A percentile compares a stretch with the other conserved stretches of the same genome.
These are phyloP conservation scores for Mythimna ferrago DNA, from an alignment of 2,888 invertebrate genomes.

Conservation along the genomic window DNA sequence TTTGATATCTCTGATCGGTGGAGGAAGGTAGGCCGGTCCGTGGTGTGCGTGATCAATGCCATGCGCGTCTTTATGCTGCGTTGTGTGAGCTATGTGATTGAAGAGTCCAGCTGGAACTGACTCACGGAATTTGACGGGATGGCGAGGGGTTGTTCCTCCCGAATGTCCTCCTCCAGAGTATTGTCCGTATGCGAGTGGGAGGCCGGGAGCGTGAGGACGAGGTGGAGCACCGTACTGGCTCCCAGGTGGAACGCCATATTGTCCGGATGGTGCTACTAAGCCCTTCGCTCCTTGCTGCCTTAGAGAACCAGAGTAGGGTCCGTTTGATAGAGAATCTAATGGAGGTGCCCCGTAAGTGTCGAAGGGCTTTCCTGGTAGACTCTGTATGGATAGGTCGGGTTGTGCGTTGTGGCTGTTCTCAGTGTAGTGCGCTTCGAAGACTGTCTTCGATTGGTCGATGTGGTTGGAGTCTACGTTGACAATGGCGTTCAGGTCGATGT, in stretches of 20 bases:
- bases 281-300: slow-evolving; percentile 88
- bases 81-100: slow-evolving; percentile 92
- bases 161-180: slow-evolving; percentile 85
- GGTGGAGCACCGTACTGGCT: slow-evolving; percentile 87
- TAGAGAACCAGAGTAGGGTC: slow-evolving; percentile 78
- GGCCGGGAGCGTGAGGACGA: slow-evolving; percentile 72
- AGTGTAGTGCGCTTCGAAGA: slow-evolving; percentile 88
- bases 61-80: slow-evolving; percentile 90
- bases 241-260: slow-evolving; percentile 91
- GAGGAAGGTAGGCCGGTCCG: not conserved
- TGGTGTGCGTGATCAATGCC: not conserved
- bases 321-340: slow-evolving; percentile 83
- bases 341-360: slow-evolving; percentile 86
- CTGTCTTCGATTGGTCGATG: slow-evolving; percentile 87
- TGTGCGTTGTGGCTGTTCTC: slow-evolving; percentile 73
- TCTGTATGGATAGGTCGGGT: slow-evolving; percentile 71
- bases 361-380: slow-evolving; percentile 71
- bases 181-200: slow-evolving; percentile 85
- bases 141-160: slow-evolving; percentile 86
- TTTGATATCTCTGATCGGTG: slow-evolving; percentile 71
- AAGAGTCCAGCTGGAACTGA: slow-evolving; percentile 93
- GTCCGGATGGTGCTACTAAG: slow-evolving; percentile 91
- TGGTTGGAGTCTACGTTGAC: slow-evolving; percentile 87
- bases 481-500: slow-evolving; percentile 83
- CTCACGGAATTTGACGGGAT: slow-evolving; percentile 94